Evolutionary conservation across 2,113 vertebrate species (phyloP), one percentile per base, ranked within the genome.

Genomic region (Nanorana parkeri): DNA sequence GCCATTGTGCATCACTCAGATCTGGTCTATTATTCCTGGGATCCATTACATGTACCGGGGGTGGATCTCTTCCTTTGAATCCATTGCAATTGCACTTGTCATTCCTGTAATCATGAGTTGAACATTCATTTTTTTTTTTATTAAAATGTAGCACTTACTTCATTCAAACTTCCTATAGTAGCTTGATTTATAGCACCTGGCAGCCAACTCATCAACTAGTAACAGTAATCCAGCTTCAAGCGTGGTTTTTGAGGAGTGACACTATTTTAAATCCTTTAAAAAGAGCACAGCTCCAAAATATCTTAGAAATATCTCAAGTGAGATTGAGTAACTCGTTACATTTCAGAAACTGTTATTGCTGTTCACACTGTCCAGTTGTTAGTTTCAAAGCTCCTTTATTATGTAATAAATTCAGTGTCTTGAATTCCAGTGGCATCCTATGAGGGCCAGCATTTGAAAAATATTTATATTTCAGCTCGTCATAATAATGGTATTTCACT

Each of bases 401-500:
- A 85, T 97, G 95, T 26, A 97, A 88, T 29, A 86, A 82, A 85
- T 95, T 94, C 84, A 97, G 88, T 0, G 95, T 95, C 88, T 95
- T 96, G 85, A 96, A 97, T 84, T 97, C 96, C 72, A 97, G 85
- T 32, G 96, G 96, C 96, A 97, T 97, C 86, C 95, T 92, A 58
- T 97, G 96, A 72, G 96, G 96, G 77, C 94, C 91, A 36, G 93
- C 91, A 29, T 89, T 95, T 80, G 96, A 97, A 91, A 96, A 96
- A 90, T 96, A 97, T 15, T 94, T 91, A 76, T 97, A 97, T 84
- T 95, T 96, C 78, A 97, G 88, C 80, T 93, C 90, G 86, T 97
- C 96, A 3, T 96, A 97, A 88, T 97, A 97, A 88, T 96, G 96
- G 84, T 97, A 97, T 90, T 96, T 96, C 74, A 96, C 96, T 23